These are phyloP conservation scores for Formica selysi DNA, from an alignment of 1,140 invertebrate species.

Conservation along the genomic window DNA sequence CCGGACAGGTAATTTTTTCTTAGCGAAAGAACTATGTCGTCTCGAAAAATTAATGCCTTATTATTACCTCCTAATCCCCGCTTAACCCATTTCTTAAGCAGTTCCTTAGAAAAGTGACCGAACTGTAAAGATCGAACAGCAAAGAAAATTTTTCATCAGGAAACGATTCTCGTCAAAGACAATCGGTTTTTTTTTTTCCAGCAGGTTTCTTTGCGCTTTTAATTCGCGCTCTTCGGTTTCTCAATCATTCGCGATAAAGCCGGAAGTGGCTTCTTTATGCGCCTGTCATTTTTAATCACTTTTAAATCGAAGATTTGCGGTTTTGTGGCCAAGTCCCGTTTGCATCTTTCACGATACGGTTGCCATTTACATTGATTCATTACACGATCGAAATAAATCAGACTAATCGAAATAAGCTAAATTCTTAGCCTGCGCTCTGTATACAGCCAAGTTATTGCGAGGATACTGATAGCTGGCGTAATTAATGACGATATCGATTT, in stretches of 20 bases:
- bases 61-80: background rate
- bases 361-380: background rate
- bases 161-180: constrained; percentile 6
- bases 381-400: background rate
- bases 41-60: background rate
- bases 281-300: constrained; percentile 48
- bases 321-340: constrained; percentile 38
- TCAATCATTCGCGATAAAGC: constrained; percentile 31
- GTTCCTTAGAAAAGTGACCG: background rate
- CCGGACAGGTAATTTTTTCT: background rate
- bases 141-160: constrained; percentile 41
- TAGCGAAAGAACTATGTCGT: background rate
- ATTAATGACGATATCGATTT: constrained; percentile 55
- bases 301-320: constrained; percentile 43
- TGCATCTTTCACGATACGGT: background rate
- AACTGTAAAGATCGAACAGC: background rate
- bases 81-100: constrained; percentile 2
- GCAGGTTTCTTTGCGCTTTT: background rate
- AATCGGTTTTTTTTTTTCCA: background rate
- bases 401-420: background rate
- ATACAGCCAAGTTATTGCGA: constrained; percentile 27
- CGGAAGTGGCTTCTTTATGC: constrained; percentile 43
- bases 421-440: background rate
- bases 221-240: background rate
- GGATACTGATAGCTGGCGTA: constrained; percentile 3